Evolutionary conservation across 2,797 vertebrate genomes (phyloP).

Genomic region (Selene dorsalis): DNA sequence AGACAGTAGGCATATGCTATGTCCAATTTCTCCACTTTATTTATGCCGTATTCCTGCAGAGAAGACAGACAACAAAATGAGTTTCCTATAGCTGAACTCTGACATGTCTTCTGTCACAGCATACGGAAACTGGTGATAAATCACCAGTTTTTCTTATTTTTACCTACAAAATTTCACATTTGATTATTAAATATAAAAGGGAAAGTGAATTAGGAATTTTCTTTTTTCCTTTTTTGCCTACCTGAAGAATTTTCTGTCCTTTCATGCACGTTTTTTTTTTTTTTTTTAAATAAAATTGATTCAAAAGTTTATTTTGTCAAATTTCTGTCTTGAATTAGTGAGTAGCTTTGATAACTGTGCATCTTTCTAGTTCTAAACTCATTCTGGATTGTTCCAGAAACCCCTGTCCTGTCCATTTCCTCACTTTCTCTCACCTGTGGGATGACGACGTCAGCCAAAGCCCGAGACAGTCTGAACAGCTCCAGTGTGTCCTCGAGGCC

Average conservation of each 20-base stretch:
- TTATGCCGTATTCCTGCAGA: slow-evolving; percentile 95
- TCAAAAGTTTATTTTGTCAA: neutral
- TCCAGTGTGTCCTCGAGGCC: slow-evolving; percentile 94
- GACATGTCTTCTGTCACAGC: neutral
- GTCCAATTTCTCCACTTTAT: slow-evolving; percentile 94
- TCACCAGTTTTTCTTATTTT: too few relatives aligned
- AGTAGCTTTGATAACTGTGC: neutral
- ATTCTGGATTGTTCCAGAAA: neutral
- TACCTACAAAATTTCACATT: too few relatives aligned
- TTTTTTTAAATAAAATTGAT: neutral
- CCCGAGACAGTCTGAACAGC: slow-evolving; percentile 92
- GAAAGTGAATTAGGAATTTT: too few relatives aligned
- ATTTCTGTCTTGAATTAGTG: neutral
- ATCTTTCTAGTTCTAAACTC: neutral
- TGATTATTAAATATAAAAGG: too few relatives aligned
- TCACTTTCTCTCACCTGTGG: slow-evolving; percentile 87
- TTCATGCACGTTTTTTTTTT: neutral
- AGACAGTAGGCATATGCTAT: slow-evolving; percentile 97
- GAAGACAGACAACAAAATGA: neutral
- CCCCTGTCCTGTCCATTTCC: neutral
- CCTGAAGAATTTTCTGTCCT: neutral
- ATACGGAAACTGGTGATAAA: neutral
- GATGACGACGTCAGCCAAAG: slow-evolving; percentile 95
- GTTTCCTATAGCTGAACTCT: neutral
- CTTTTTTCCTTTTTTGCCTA: too few relatives aligned